Evolutionary conservation across 2,113 vertebrate species (phyloP).

Genomic region (Takifugu bimaculatus): DNA sequence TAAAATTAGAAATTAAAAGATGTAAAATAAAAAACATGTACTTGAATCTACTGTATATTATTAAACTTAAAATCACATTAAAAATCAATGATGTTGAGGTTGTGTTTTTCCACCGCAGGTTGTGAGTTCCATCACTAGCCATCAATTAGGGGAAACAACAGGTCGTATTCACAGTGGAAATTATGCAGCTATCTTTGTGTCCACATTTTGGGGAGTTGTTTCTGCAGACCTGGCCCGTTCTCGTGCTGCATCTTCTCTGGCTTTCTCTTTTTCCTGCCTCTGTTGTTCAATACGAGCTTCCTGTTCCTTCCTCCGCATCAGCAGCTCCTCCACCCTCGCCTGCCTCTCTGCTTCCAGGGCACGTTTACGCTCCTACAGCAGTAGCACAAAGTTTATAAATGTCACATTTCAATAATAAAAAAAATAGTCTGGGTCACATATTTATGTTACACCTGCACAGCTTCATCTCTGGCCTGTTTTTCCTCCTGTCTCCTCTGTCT

Average conservation of each 20-base stretch:
- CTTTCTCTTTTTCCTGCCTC: conserved; percentile 92
- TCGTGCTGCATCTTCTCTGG: conserved; percentile 91
- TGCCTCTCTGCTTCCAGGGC: conserved; percentile 93
- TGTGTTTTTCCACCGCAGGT: too few relatives aligned
- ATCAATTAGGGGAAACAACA: too few relatives aligned
- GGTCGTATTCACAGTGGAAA: too few relatives aligned
- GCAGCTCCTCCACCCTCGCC: conserved; percentile 91
- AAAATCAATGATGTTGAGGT: neutral
- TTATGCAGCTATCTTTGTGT: too few relatives aligned
- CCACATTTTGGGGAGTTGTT: too few relatives aligned
- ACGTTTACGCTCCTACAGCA: conserved; percentile 87
- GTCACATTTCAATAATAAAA: neutral
- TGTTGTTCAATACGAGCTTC: conserved; percentile 96
- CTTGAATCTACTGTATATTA: too few relatives aligned
- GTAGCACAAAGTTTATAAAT: neutral
- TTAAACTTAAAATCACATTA: neutral
- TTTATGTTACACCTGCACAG: conserved; percentile 84
- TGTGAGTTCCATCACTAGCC: too few relatives aligned
- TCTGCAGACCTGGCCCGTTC: conserved; percentile 87
- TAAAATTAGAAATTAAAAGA: too few relatives aligned
- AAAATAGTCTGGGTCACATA: neutral
- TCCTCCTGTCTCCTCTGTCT: conserved; percentile 93
- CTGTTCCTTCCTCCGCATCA: conserved; percentile 89
- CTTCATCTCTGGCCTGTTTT: conserved; percentile 96
- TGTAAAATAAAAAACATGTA: too few relatives aligned